These are phyloP conservation scores for Scolopax mira DNA, from an alignment of 2,113 vertebrate species.

Conservation along the genomic window DNA sequence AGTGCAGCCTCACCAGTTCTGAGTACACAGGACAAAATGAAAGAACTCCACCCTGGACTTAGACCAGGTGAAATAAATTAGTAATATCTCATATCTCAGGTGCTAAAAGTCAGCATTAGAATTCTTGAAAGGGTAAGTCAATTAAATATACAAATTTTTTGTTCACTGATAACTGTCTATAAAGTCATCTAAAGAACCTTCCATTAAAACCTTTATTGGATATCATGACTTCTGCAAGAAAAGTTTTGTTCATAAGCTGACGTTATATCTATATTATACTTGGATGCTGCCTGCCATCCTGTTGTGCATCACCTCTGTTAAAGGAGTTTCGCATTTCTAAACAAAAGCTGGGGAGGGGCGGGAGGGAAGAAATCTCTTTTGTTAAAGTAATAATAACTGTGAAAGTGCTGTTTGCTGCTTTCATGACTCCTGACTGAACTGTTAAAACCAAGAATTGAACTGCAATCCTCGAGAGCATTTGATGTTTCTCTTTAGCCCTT, in stretches of 20 bases:
- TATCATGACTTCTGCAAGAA: background rate
- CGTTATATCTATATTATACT: background rate
- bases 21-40: background rate
- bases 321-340: background rate
- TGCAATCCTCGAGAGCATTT: background rate
- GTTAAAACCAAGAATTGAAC: background rate
- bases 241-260: background rate
- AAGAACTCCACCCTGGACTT: background rate
- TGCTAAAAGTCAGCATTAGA: background rate
- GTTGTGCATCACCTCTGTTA: background rate
- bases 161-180: background rate
- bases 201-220: background rate
- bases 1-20: background rate
- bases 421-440: background rate
- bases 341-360: fast-evolving
- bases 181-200: background rate
- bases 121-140: background rate
- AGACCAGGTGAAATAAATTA: background rate
- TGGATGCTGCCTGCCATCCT: background rate
- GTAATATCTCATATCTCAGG: background rate
- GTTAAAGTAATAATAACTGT: background rate
- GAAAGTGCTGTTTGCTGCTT: background rate
- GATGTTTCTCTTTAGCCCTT: background rate
- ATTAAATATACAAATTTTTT: background rate
- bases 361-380: background rate